A percentile compares a stretch with the other conserved stretches of the same genome.
phyloP scores from a whole-genome alignment of 2,797 vertebrate genomes.

The Danio choprae region DNA sequence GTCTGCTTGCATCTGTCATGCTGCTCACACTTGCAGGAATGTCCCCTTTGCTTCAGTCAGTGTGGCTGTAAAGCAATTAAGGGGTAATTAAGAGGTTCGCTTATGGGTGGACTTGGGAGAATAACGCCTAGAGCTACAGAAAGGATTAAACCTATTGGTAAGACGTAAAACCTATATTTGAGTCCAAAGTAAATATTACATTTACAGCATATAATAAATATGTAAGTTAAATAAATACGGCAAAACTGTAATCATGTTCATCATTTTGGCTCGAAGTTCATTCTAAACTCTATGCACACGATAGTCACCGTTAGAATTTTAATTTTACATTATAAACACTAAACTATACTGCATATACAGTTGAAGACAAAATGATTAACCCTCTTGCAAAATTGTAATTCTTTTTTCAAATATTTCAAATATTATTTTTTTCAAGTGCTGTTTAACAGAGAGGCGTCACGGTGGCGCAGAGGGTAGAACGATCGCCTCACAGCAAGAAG shows the following conservation, averaged over 20 bases:
- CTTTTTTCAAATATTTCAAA: no score
- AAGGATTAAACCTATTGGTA: not conserved
- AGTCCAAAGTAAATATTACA: not conserved
- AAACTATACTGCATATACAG: not conserved
- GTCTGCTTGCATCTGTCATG: slow-evolving; percentile 20
- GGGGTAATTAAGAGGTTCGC: slow-evolving; percentile 33
- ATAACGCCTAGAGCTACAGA: slow-evolving; percentile 2
- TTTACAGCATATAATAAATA: not conserved
- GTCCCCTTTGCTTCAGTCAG: slow-evolving; percentile 38
- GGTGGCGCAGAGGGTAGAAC: no score
- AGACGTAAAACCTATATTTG: not conserved
- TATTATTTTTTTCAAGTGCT: no score
- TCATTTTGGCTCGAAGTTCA: not conserved
- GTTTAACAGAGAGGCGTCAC: no score
- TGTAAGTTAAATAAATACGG: not conserved
- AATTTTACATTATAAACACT: no score
- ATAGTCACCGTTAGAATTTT: not conserved
- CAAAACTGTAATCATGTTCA: not conserved
- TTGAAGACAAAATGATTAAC: not conserved
- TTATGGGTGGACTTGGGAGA: not conserved
- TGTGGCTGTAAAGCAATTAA: slow-evolving; percentile 51
- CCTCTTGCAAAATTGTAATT: no score
- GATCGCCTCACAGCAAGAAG: no score
- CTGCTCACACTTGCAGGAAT: slow-evolving; percentile 40
- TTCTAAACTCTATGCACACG: not conserved